Evolutionary conservation across 1,140 invertebrate genomes (phyloP), one percentile per base, ranked within the genome.

Genomic region (Brachionus manjavacas): DNA sequence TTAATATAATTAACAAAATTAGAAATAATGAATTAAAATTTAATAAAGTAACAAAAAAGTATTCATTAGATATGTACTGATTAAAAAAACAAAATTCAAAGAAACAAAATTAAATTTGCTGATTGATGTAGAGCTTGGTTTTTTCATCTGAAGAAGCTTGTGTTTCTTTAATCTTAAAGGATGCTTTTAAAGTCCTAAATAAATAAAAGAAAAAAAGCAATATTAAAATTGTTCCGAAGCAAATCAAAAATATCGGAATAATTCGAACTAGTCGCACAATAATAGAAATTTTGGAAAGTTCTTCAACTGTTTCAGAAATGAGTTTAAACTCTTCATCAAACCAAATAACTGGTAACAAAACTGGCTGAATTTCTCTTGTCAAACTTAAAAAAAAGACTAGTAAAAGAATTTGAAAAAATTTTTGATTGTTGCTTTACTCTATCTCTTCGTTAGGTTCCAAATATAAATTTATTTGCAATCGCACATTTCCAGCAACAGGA

Each of bases 401-500:
- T 31, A 64, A 35, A 25, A n/a, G 39, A 2, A 68, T 41, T 20
- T 74, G 8, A 20, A 16, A 4, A 1, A 6, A 43, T 35, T 41
- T 39, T 25, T 6, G 25, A 20, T 11, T 0, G 8, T 12, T 11
- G n/a, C 20, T 16, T 23, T 83, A 83, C 80, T 83, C 28, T 20
- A 70, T 83, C 4, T 83, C n/a, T 7, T 66, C 3, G 20, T 25
- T 43, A 68, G 64, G 80, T 6, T n/a, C 1, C 11, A 83, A 20
- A 49, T 70, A 83, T 46, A 83, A 83, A 35, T 20, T 83, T 28
- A 83, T 66, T 68, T 83, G 55, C n/a, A n/a, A n/a, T n/a, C 80
- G 9, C 6, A 83, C 23, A 66, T 83, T 72, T 39, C 55, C 80
- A 25, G 12, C 66, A 8, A 83, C 16, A 31, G 80, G 80, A 3